These are phyloP conservation scores for Cataglyphis albicans DNA, from an alignment of 2,888 invertebrate species.

Conservation along the genomic window DNA sequence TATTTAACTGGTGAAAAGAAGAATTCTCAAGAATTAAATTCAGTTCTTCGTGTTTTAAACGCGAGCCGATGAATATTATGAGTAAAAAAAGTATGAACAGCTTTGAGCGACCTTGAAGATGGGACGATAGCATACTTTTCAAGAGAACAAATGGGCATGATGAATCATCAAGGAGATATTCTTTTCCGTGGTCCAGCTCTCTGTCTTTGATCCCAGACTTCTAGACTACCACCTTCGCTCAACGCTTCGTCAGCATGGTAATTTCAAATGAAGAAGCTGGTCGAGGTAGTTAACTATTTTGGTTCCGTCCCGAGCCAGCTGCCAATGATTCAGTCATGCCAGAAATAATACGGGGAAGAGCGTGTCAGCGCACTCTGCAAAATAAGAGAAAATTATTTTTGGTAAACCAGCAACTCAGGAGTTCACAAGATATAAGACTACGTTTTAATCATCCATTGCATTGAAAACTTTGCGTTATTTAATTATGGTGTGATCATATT, in stretches of 20 bases:
- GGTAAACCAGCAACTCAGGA: slow-evolving; percentile 63
- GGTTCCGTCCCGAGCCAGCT: slow-evolving; percentile 76
- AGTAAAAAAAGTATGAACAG: neutral
- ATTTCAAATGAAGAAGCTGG: slow-evolving; percentile 55
- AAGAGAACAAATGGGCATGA: slow-evolving; percentile 48
- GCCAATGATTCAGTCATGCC: slow-evolving; percentile 83
- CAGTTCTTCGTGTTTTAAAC: neutral
- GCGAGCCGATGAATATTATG: neutral
- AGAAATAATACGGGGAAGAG: slow-evolving; percentile 81
- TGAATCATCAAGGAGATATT: slow-evolving; percentile 68
- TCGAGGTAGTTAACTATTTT: slow-evolving; percentile 79
- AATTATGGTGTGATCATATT: neutral
- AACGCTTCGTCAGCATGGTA: slow-evolving; percentile 39
- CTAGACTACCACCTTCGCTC: slow-evolving; percentile 45
- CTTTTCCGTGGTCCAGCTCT: slow-evolving; percentile 57
- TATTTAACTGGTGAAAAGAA: slow-evolving; percentile 10
- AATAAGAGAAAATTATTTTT: slow-evolving; percentile 76
- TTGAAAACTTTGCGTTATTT: neutral
- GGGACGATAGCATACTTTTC: neutral
- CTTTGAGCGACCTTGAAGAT: slow-evolving; percentile 66
- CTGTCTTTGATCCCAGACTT: slow-evolving; percentile 47
- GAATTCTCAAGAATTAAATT: neutral
- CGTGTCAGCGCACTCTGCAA: slow-evolving; percentile 84
- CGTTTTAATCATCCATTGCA: neutral
- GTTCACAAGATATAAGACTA: slow-evolving; percentile 20